Conservation (phyloP, 2,113 vertebrate species). For the Sturnus vulgaris region DNA sequence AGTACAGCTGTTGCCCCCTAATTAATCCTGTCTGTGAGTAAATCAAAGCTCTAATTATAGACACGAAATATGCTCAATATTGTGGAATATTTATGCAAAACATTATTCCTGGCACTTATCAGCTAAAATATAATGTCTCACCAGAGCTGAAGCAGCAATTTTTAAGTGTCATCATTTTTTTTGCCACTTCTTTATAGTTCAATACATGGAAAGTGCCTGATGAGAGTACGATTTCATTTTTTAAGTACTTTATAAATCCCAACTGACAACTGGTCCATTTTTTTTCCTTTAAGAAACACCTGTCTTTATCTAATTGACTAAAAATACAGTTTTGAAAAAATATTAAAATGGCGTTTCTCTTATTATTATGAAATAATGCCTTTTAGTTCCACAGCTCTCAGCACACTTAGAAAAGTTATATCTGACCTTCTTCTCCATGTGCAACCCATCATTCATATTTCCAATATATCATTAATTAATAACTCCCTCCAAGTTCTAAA, state of each 20-base stretch:
- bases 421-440: not conserved
- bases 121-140: slow-evolving; percentile 58
- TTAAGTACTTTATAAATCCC: slow-evolving; percentile 28
- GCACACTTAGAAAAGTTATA: not conserved
- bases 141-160: slow-evolving; percentile 55
- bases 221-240: not conserved
- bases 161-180: slow-evolving; percentile 37
- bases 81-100: slow-evolving; percentile 73
- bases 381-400: not conserved
- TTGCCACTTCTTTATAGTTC: slow-evolving; percentile 42
- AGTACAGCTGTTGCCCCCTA: slow-evolving; percentile 57
- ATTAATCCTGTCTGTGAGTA: slow-evolving; percentile 63
- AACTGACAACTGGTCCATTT: not conserved
- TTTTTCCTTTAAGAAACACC: not conserved
- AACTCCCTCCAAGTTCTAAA: not conserved
- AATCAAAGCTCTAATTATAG: slow-evolving; percentile 73
- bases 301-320: not conserved
- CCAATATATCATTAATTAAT: not conserved
- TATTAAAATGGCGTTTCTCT: not conserved
- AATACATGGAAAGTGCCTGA: slow-evolving; percentile 4
- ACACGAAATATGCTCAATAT: slow-evolving; percentile 65
- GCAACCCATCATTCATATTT: not conserved
- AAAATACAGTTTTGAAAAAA: not conserved
- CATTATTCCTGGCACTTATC: slow-evolving; percentile 61
- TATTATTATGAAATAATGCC: not conserved